Conservation (phyloP, 2,113 vertebrate species). For the Zonotrichia leucophrys region DNA sequence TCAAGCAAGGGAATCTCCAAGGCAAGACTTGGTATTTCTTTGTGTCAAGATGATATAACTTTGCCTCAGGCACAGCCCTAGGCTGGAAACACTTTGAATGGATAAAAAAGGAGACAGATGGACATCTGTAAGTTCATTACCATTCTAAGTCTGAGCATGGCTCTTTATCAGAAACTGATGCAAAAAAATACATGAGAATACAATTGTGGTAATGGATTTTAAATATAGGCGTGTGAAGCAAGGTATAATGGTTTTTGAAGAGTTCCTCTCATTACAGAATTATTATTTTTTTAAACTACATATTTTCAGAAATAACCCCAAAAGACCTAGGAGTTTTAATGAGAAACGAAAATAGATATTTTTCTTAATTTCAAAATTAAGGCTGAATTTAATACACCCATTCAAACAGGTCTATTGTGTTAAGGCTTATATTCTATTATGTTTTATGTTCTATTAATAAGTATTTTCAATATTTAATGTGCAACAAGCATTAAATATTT, state of each 20-base stretch:
- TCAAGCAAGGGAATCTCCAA: conserved; percentile 36
- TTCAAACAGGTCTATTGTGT: not conserved
- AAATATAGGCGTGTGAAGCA: not conserved
- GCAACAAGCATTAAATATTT: not conserved
- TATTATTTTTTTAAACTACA: not conserved
- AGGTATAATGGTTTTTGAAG: not conserved
- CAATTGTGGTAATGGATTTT: not conserved
- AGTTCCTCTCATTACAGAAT: not conserved
- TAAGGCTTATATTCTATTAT: not conserved
- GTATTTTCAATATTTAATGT: not conserved
- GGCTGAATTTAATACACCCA: not conserved
- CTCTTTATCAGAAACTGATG: not conserved
- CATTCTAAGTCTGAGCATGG: not conserved
- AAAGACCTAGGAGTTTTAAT: not conserved
- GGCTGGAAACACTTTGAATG: conserved; percentile 63
- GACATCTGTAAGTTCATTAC: conserved; percentile 47
- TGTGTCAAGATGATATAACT: conserved; percentile 66
- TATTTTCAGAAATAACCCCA: not conserved
- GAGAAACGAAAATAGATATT: not conserved
- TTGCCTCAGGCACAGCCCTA: conserved; percentile 66
- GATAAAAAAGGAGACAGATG: conserved; percentile 18
- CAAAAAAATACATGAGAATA: not conserved
- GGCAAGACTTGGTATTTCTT: conserved; percentile 60
- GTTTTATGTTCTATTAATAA: not conserved
- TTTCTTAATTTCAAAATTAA: not conserved